Conservation (phyloP, 2,888 invertebrate species). For the Apoda limacodes region DNA sequence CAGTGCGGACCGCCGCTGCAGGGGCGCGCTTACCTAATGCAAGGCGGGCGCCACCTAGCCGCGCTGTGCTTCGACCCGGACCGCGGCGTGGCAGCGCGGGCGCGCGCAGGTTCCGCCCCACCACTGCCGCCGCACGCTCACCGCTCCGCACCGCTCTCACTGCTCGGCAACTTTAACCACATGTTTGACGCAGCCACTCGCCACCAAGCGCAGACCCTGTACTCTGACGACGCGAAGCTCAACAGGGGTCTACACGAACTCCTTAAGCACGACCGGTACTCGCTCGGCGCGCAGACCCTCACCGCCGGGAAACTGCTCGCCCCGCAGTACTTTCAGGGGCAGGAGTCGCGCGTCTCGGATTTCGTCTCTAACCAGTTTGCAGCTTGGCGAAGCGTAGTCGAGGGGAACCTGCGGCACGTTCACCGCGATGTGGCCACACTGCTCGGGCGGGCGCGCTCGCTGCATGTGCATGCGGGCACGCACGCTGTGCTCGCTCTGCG, state of each 20-base stretch:
- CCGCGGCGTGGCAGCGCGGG: slow-evolving; percentile 29
- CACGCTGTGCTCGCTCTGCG: slow-evolving; percentile 26
- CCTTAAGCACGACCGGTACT: slow-evolving; percentile 33
- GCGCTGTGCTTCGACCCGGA: slow-evolving; percentile 50
- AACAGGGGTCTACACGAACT: slow-evolving; percentile 41
- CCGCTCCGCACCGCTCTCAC: slow-evolving; percentile 34
- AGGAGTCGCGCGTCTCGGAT: slow-evolving; percentile 40
- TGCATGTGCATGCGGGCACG: slow-evolving; percentile 32
- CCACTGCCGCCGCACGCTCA: slow-evolving; percentile 33
- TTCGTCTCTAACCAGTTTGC: slow-evolving; percentile 47
- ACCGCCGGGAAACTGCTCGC: slow-evolving; percentile 37
- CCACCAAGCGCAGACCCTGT: slow-evolving; percentile 44
- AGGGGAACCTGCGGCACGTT: slow-evolving; percentile 43
- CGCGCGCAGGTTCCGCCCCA: slow-evolving; percentile 27
- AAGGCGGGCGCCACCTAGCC: slow-evolving; percentile 38
- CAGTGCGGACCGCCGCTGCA: slow-evolving; percentile 41
- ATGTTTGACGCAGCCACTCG: slow-evolving; percentile 54
- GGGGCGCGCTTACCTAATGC: slow-evolving; percentile 49
- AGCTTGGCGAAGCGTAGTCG: slow-evolving; percentile 46
- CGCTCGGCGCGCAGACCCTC: slow-evolving; percentile 42
- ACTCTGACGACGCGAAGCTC: slow-evolving; percentile 40
- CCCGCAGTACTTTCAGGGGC: slow-evolving; percentile 43
- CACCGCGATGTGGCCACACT: slow-evolving; percentile 40
- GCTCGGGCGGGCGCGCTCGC: slow-evolving; percentile 19
- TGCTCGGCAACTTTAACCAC: slow-evolving; percentile 58